A percentile compares a stretch with the other conserved stretches of the same genome.
Evolutionary conservation across 2,797 vertebrate species (phyloP).

Genomic region (Siniperca undulata): DNA sequence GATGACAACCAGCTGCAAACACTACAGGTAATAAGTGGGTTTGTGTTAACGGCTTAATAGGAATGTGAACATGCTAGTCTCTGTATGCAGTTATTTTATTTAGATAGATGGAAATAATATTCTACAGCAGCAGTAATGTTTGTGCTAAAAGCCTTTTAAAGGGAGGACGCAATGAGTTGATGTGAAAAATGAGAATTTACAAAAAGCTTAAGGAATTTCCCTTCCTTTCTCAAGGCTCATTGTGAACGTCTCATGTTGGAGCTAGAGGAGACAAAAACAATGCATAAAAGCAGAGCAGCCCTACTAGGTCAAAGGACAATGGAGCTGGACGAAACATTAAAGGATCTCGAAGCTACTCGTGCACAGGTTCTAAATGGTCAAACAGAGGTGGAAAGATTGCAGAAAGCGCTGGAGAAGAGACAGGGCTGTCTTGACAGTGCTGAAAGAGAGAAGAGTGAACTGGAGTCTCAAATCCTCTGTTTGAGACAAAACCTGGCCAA

Average conservation of each 20-base stretch:
- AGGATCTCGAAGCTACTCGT: constrained; percentile 61
- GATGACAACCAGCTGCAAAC: constrained; percentile 71
- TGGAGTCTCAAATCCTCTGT: constrained; percentile 79
- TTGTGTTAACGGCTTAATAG: not conserved
- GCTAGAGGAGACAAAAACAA: constrained; percentile 76
- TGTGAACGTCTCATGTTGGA: constrained; percentile 77
- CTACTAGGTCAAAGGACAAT: constrained; percentile 76
- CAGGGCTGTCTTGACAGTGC: constrained; percentile 64
- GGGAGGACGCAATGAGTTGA: not conserved
- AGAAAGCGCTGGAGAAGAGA: constrained; percentile 76
- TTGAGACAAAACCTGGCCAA: constrained; percentile 77
- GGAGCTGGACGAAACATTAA: constrained; percentile 69
- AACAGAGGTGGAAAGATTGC: constrained; percentile 75
- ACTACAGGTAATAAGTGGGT: constrained; percentile 64
- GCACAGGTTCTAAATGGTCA: constrained; percentile 68
- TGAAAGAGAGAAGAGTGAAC: constrained; percentile 78
- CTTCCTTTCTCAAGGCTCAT: constrained; percentile 66
- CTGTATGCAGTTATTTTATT: not conserved
- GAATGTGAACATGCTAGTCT: constrained; percentile 4
- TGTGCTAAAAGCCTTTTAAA: constrained; percentile 3
- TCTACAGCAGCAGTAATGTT: not conserved
- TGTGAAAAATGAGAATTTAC: not conserved
- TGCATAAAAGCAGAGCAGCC: constrained; percentile 67
- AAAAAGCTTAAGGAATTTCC: not conserved
- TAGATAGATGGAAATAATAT: not conserved